These are phyloP conservation scores for Thereva unica DNA, from an alignment of 2,888 invertebrate species.

Conservation along the genomic window DNA sequence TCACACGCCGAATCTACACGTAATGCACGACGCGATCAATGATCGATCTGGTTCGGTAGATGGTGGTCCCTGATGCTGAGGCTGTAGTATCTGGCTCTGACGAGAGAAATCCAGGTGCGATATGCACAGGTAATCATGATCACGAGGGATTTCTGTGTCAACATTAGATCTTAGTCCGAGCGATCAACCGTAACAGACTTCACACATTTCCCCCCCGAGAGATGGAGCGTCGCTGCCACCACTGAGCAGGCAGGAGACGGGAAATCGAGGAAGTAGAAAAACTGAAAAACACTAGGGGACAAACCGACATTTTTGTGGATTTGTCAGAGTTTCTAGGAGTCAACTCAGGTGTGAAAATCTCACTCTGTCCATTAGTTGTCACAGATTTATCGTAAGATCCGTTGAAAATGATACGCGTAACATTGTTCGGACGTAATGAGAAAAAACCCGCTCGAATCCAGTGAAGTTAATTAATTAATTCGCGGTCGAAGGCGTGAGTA, in stretches of 20 bases:
- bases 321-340: no score
- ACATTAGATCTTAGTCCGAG: slow-evolving; percentile 19
- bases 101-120: slow-evolving; percentile 34
- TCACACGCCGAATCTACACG: slow-evolving; percentile 12
- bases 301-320: no score
- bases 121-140: slow-evolving; percentile 42
- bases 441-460: not conserved
- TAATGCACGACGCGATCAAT: slow-evolving; percentile 15
- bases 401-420: no score
- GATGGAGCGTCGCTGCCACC: not conserved
- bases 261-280: no score
- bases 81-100: not conserved
- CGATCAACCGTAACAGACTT: slow-evolving; percentile 34
- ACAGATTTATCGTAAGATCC: not conserved
- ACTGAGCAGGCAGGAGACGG: no score
- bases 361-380: not conserved
- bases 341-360: not conserved
- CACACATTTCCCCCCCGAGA: slow-evolving; percentile 1
- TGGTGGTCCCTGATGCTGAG: slow-evolving; percentile 5
- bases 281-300: no score
- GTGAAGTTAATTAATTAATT: not conserved
- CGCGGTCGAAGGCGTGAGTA: no score
- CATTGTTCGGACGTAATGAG: not conserved
- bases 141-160: slow-evolving; percentile 35
- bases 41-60: slow-evolving; percentile 20